Conservation (phyloP, 1,140 invertebrate genomes). For the Aphelenchoides fujianensis region DNA sequence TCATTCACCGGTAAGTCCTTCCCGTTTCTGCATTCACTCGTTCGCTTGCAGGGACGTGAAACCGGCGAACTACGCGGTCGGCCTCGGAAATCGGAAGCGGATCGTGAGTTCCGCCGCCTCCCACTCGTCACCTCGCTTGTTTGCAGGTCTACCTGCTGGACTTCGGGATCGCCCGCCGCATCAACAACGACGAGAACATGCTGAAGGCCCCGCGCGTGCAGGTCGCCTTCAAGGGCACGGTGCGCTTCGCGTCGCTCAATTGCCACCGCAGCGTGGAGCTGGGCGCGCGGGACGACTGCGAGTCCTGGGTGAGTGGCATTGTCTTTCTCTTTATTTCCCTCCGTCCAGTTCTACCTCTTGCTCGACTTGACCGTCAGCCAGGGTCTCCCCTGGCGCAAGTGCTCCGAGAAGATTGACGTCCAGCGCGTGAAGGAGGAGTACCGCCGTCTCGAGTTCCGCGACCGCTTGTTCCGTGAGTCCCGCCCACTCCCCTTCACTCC, state of each 20-base stretch:
- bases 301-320: too few relatives aligned
- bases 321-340: too few relatives aligned
- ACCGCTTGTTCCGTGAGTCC: constrained; percentile 20
- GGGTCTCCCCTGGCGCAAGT: constrained; percentile 42
- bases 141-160: constrained; percentile 45
- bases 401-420: constrained; percentile 41
- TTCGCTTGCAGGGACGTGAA: constrained; percentile 31
- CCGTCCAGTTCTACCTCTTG: constrained; percentile 50
- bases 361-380: constrained; percentile 30
- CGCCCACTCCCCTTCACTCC: too few relatives aligned
- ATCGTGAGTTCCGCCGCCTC: too few relatives aligned
- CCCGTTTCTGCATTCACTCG: constrained; percentile 14
- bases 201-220: constrained; percentile 38
- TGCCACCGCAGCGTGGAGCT: constrained; percentile 39
- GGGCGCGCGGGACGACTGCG: constrained; percentile 44
- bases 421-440: constrained; percentile 31
- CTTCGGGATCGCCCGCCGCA: constrained; percentile 45
- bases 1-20: constrained; percentile 36
- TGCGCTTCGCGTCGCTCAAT: constrained; percentile 43
- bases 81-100: constrained; percentile 11
- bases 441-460: constrained; percentile 9
- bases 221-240: constrained; percentile 45
- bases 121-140: not conserved
- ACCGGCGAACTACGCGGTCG: constrained; percentile 40
- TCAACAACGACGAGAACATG: constrained; percentile 39